These are phyloP conservation scores for Pterostichus madidus DNA, from an alignment of 2,888 invertebrate genomes.

Conservation along the genomic window DNA sequence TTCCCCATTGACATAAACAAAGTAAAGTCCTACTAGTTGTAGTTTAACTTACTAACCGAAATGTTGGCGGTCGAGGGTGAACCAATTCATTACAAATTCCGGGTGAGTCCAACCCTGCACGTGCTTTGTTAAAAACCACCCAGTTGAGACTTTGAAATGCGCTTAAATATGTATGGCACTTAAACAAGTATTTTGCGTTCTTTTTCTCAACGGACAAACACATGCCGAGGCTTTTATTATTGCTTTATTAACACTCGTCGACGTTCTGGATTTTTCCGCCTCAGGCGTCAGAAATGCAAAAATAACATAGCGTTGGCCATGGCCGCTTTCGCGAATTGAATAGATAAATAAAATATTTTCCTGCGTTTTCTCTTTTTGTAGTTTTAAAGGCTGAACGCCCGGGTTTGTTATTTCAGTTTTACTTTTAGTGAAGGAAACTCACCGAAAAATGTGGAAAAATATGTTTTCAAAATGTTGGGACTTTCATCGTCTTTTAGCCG, in stretches of 20 bases:
- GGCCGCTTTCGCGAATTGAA: slow-evolving; percentile 54
- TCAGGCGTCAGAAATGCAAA: neutral
- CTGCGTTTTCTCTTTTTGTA: slow-evolving; percentile 13
- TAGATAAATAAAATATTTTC: slow-evolving; percentile 54
- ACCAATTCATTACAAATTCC: neutral
- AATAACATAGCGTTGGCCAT: slow-evolving; percentile 43
- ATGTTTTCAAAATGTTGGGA: neutral
- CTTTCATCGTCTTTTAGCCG: neutral
- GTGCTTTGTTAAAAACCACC: slow-evolving; percentile 49
- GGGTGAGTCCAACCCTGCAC: slow-evolving; percentile 17
- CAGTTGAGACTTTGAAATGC: slow-evolving; percentile 17
- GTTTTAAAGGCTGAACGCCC: slow-evolving; percentile 19
- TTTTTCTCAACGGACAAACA: slow-evolving; percentile 20
- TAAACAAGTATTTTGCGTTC: slow-evolving; percentile 47
- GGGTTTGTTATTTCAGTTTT: slow-evolving; percentile 37
- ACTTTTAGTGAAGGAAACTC: slow-evolving; percentile 13
- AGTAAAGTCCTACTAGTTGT: no score
- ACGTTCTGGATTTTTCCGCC: slow-evolving; percentile 11
- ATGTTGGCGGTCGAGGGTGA: no score
- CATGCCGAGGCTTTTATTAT: slow-evolving; percentile 50
- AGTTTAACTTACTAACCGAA: no score
- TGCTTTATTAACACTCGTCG: slow-evolving; percentile 57
- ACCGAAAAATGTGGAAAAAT: neutral
- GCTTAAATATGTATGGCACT: slow-evolving; percentile 63
- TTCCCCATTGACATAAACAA: no score